Evolutionary conservation across 92 coral and sea anemone genomes (phyloP).

Genomic region (Siderastrea siderea): DNA sequence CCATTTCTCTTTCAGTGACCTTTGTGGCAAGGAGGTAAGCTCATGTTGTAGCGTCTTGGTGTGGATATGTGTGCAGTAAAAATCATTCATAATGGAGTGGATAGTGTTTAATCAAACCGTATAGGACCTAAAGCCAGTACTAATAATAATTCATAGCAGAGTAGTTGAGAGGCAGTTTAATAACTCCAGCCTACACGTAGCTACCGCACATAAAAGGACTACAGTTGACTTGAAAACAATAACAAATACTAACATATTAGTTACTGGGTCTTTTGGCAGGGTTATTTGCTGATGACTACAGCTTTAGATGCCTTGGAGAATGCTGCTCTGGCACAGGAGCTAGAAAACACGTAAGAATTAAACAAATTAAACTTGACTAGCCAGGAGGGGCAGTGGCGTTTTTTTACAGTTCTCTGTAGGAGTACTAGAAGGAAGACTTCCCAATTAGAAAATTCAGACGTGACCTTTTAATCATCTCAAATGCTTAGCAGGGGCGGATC

Average conservation of each 20-base stretch:
- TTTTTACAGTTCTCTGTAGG: no score
- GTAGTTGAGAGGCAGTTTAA: not conserved
- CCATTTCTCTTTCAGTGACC: constrained; percentile 64
- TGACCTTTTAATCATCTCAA: not conserved
- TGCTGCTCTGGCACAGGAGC: constrained; percentile 74
- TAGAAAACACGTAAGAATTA: constrained; percentile 87
- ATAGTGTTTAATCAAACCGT: no score
- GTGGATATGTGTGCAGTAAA: not conserved
- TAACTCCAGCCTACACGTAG: not conserved
- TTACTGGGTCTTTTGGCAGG: constrained; percentile 54
- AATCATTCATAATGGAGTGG: not conserved
- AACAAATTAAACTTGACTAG: not conserved
- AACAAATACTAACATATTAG: not conserved
- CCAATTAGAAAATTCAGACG: no score
- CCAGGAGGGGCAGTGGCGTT: no score
- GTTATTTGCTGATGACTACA: constrained; percentile 84
- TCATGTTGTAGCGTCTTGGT: not conserved
- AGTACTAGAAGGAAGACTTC: no score
- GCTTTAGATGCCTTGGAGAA: constrained; percentile 83
- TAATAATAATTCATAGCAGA: no score
- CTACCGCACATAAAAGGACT: not conserved
- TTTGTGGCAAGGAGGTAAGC: constrained; percentile 77
- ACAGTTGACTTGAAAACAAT: not conserved
- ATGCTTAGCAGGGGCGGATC: no score
- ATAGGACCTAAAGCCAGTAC: no score